Percentiles rank a stretch among this genome's conserved stretches.
Evolutionary conservation across 2,797 vertebrate genomes (phyloP).

Genomic region (Manis javanica): DNA sequence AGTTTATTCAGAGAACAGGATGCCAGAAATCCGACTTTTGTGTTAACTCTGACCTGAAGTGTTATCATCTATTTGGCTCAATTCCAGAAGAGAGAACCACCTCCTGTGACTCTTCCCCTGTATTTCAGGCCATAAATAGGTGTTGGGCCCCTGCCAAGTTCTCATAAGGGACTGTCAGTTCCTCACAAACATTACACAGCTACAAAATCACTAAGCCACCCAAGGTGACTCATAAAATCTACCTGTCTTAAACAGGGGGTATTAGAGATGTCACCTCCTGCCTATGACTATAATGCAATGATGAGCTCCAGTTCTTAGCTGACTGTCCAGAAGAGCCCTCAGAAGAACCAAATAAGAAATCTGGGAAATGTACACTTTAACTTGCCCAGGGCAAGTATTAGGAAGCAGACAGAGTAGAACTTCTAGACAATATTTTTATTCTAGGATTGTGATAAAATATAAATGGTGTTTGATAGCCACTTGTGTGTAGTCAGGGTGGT

Average conservation of each 20-base stretch:
- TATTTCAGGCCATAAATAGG: constrained; percentile 68
- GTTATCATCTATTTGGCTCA: constrained; percentile 49
- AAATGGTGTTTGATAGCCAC: not conserved
- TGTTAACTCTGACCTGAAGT: constrained; percentile 68
- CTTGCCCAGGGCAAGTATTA: not conserved
- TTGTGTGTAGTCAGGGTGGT: not conserved
- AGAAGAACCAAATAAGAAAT: constrained; percentile 7
- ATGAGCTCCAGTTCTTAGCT: not conserved
- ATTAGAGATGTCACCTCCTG: constrained; percentile 54
- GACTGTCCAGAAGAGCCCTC: not conserved
- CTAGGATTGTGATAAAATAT: not conserved
- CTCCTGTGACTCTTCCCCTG: not conserved
- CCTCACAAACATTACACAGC: constrained; percentile 64
- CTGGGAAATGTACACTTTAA: not conserved
- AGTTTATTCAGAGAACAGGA: constrained; percentile 11
- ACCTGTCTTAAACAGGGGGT: not conserved
- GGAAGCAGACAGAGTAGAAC: not conserved
- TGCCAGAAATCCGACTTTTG: not conserved
- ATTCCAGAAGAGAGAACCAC: not conserved
- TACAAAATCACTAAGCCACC: constrained; percentile 20
- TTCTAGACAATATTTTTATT: not conserved
- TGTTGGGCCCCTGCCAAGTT: constrained; percentile 22
- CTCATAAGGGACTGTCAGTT: not conserved
- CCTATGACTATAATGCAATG: not conserved
- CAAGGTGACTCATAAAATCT: constrained; percentile 64